Evolutionary conservation across 2,113 vertebrate species (phyloP).

Genomic region (Spheniscus mendiculus): DNA sequence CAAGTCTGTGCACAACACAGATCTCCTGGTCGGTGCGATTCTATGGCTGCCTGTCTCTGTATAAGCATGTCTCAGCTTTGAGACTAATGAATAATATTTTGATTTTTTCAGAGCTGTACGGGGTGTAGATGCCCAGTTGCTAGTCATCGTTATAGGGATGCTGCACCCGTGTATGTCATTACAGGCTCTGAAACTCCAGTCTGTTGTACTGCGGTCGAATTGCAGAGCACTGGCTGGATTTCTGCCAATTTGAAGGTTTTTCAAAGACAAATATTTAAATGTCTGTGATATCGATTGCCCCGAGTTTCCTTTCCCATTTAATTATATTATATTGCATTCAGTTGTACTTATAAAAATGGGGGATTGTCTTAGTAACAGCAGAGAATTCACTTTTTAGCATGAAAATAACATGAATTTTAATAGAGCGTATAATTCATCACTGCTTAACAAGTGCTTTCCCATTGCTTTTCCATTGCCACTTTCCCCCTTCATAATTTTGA

Average conservation of each 20-base stretch:
- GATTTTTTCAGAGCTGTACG: background rate
- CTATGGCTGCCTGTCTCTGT: background rate
- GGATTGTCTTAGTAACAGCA: background rate
- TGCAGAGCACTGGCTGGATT: background rate
- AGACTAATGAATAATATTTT: background rate
- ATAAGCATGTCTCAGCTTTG: background rate
- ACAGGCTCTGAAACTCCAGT: background rate
- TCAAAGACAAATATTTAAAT: background rate
- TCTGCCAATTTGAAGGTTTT: background rate
- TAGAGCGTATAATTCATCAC: background rate
- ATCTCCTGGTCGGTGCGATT: fast-evolving
- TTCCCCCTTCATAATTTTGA: slow-evolving; percentile 16
- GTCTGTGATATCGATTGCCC: background rate
- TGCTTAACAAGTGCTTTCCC: background rate
- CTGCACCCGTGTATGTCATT: background rate
- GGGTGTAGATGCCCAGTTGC: background rate
- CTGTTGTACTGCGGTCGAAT: fast-evolving
- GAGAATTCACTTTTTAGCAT: background rate
- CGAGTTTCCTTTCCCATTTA: background rate
- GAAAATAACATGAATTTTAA: background rate
- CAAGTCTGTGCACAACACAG: fast-evolving
- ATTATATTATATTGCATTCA: background rate
- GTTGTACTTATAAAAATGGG: background rate
- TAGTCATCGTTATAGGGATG: background rate
- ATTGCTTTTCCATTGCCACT: background rate